Conservation (phyloP, 23 tunicate species). For the Trididemnum clinides region DNA sequence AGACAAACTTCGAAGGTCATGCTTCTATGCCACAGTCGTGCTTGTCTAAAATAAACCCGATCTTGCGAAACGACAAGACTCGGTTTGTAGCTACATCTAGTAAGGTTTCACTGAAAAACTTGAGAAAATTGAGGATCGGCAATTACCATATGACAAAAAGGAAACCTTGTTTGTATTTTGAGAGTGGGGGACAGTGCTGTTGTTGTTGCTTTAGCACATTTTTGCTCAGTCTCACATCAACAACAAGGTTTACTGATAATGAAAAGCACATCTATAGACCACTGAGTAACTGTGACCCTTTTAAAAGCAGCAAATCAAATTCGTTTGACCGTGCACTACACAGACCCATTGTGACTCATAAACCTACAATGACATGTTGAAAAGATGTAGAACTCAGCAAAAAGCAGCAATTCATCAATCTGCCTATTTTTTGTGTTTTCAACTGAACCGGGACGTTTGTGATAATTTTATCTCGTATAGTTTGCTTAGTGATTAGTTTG, state of each 20-base stretch:
- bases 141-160: background rate
- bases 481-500: no score
- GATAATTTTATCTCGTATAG: no score
- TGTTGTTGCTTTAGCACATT: conserved; percentile 7
- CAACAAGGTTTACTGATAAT: background rate
- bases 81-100: background rate
- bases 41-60: background rate
- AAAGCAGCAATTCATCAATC: no score
- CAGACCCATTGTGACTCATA: no score
- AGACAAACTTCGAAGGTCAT: no score
- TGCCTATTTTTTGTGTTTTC: no score
- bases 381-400: no score
- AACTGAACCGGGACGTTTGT: no score
- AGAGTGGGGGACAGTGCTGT: background rate
- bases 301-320: background rate
- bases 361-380: no score
- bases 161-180: background rate
- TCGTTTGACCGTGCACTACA: background rate
- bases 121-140: background rate
- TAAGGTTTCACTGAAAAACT: background rate
- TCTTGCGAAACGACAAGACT: background rate
- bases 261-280: background rate
- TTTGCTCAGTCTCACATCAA: background rate
- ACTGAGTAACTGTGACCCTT: background rate
- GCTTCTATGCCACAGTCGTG: no score